Percentiles rank a stretch among this genome's conserved stretches.
Conservation (phyloP, 2,888 invertebrate genomes). For the Galeruca laticollis region DNA sequence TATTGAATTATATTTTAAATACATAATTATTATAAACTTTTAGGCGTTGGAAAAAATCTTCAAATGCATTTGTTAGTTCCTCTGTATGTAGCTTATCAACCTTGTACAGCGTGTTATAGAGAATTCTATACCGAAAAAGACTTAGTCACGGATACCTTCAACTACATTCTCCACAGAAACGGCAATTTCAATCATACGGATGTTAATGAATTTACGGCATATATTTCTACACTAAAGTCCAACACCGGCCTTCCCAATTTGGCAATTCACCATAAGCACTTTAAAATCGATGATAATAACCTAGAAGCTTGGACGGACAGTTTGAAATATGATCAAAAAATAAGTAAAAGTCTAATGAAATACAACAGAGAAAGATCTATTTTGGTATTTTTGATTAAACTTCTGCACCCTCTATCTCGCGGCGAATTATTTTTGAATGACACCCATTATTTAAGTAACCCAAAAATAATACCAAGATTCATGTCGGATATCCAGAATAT, state of each 20-base stretch:
- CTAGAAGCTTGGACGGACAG: constrained; percentile 49
- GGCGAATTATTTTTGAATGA: constrained; percentile 67
- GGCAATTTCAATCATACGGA: constrained; percentile 67
- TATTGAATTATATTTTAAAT: no score
- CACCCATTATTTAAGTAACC: constrained; percentile 64
- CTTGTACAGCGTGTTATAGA: constrained; percentile 26
- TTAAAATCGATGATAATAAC: constrained; percentile 60
- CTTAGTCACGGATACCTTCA: constrained; percentile 65
- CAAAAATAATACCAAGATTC: constrained; percentile 71
- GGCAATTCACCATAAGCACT: constrained; percentile 52
- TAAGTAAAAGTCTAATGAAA: constrained; percentile 53
- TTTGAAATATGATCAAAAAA: constrained; percentile 51
- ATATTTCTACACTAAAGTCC: constrained; percentile 65
- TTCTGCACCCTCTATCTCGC: constrained; percentile 68
- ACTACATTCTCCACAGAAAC: constrained; percentile 68
- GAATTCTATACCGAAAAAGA: constrained; percentile 57
- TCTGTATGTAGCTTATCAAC: constrained; percentile 45
- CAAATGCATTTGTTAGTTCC: constrained; percentile 69
- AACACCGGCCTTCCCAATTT: constrained; percentile 59
- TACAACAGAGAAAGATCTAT: constrained; percentile 54
- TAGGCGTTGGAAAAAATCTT: constrained; percentile 63
- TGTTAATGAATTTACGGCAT: constrained; percentile 67
- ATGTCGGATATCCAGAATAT: constrained; percentile 66
- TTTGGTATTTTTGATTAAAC: constrained; percentile 52
- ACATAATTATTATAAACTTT: constrained; percentile 21